Evolutionary conservation across 92 coral and sea anemone species (phyloP), one percentile per base, ranked within the genome.

Genomic region (Parazoanthus darwini): DNA sequence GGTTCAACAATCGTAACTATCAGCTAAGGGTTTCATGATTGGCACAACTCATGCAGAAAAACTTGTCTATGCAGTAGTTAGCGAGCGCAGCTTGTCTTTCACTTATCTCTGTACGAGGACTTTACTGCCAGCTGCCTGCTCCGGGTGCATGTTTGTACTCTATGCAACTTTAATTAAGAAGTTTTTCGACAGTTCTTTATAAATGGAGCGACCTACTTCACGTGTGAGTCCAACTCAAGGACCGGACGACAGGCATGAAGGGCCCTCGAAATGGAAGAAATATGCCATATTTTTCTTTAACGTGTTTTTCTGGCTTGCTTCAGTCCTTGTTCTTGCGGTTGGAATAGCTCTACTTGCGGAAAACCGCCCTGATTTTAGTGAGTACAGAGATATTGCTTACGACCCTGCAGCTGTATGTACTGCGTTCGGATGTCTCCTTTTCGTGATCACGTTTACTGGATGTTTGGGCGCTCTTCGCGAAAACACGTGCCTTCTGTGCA

Each of bases 401-500:
- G 91, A 94, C 56, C 94, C 96, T 11, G 94, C 93, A 4, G 91
- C 93, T 20, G 68, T 94, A 8, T 86, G 93, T 58, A 85, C 91
- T 35, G n/a, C 85, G 8, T 82, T 92, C n/a, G 96, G 94, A 1
- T 88, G 67, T 33, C 26, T 91, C 0, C 78, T 94, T 54, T 94
- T 94, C 82, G 23, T 94, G 10, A 86, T 92, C 48, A 94, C 96
- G 8, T 94, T 94, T 77, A 75, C 88, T 44, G 96, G 96, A 8
- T 94, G 94, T 67, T 84, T 94, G 0, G 96, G 96, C 6, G 94
- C 96, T 50, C 63, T 92, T 80, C 88, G 96, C 44, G 95, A 94
- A 85, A 94, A 94, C 87, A 86, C 92, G 11, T 85, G 87, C 56
- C 88, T 94, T 79, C 92, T 94, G 22, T 59, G 90, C 71, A 78